These are phyloP conservation scores for Stichodactyla mertensii DNA, from an alignment of 64 coral and sea anemone genomes.

Conservation along the genomic window DNA sequence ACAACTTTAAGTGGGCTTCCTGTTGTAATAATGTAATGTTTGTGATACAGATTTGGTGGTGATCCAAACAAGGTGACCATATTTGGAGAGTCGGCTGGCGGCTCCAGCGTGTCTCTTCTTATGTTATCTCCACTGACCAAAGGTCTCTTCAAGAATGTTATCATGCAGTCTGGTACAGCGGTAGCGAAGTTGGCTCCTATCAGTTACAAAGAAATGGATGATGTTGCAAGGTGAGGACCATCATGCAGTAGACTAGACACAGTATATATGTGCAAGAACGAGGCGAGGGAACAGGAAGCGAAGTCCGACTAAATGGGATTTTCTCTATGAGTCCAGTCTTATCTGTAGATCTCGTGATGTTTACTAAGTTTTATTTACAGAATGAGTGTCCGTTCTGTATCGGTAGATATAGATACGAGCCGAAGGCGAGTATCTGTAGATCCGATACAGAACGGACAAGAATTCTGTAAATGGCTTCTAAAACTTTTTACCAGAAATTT, in stretches of 20 bases:
- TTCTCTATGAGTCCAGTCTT: too few relatives aligned
- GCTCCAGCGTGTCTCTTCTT: conserved; percentile 37
- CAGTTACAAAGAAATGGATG: not conserved
- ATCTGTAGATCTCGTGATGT: not conserved
- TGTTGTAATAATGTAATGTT: not conserved
- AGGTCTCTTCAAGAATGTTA: conserved; percentile 32
- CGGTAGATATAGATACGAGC: too few relatives aligned
- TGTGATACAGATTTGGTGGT: conserved; percentile 27
- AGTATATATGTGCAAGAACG: not conserved
- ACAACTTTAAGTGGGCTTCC: too few relatives aligned
- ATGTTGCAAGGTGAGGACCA: conserved; percentile 30
- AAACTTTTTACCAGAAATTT: too few relatives aligned
- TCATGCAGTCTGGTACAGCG: conserved; percentile 38
- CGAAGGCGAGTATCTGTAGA: too few relatives aligned
- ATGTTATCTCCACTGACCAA: conserved; percentile 44
- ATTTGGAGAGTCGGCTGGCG: conserved; percentile 51
- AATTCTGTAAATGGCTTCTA: too few relatives aligned
- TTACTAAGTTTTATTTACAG: not conserved
- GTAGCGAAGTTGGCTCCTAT: conserved; percentile 34
- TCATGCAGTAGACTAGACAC: too few relatives aligned
- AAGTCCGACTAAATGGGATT: too few relatives aligned
- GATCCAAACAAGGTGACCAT: conserved; percentile 39
- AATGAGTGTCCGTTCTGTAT: too few relatives aligned
- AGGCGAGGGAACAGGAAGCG: too few relatives aligned
- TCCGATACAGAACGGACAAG: too few relatives aligned